Base-by-base conservation (phyloP, 2,113 vertebrate genomes). In the Osmerus mordax region DNA sequence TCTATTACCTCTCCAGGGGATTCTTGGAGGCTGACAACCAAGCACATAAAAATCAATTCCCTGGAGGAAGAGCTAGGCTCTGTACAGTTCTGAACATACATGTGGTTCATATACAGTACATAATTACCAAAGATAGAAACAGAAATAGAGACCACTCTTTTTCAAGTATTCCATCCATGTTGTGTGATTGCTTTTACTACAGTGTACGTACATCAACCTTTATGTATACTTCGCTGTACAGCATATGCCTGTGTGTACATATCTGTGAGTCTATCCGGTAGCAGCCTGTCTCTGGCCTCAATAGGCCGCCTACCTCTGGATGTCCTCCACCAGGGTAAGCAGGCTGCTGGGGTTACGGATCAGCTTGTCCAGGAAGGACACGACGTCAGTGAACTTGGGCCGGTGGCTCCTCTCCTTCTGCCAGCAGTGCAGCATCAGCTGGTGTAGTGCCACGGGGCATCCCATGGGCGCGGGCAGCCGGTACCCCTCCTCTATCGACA, bases 401-500 rank as follows among this genome's bases (percentile, higher is more conserved):
- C 96, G 94, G 86, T 95, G 96, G 84, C 89, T 96, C 88, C 96
- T 94, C 85, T 98, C 96, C 84, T 97, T 98, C 88, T 97, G 96
- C 96, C 96, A 98, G 86, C 96, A 97, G 81, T 96, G 96, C 74
- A 98, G 93, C 96, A 98, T 98, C 52, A 98, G 89, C 0, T 98
- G 96, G 83, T 98, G 96, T 64, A 98, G 93, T 28, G 95, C 95
- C 36, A 94, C 93, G 9, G 96, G 94, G 80, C 96, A 98, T 73
- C 96, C 96, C 96, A 98, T 96, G 2, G 96, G 96, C 61, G 96
- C 95, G 3, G 96, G 96, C 56, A 98, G 95, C 78, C 96, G 93
- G 85, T 98, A 98, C 65, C 96, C 96, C 87, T 98, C 96, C 82
- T 98, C 96, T 61, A 98, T 98, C 65, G 96, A 98, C 80, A 98